Evolutionary conservation across 2,797 vertebrate species (phyloP).

Genomic region (Enoplosus armatus): DNA sequence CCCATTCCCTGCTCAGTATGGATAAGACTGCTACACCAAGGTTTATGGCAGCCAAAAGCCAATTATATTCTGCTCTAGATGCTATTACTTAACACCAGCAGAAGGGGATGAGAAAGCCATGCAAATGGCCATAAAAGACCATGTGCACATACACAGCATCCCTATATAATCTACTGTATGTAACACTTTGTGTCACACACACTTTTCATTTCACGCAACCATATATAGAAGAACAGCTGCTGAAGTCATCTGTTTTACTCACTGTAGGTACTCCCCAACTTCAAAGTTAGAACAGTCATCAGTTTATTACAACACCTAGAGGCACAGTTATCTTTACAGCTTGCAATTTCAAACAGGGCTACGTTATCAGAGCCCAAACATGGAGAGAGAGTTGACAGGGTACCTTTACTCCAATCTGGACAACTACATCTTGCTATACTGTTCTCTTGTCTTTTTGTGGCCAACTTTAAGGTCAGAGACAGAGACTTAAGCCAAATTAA

Average conservation of each 20-base stretch:
- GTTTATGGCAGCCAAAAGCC: constrained; percentile 77
- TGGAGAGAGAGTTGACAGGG: constrained; percentile 44
- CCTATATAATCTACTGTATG: constrained; percentile 15
- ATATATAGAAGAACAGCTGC: constrained; percentile 50
- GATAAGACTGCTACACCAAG: constrained; percentile 69
- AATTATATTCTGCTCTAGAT: constrained; percentile 70
- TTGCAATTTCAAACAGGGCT: constrained; percentile 67
- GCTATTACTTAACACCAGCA: constrained; percentile 70
- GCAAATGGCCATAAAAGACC: constrained; percentile 50
- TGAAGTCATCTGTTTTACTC: constrained; percentile 72
- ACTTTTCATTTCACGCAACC: constrained; percentile 35
- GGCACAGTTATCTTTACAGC: constrained; percentile 79
- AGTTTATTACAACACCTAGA: constrained; percentile 78
- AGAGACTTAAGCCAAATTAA: constrained; percentile 57
- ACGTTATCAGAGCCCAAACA: constrained; percentile 64
- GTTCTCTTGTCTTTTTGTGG: constrained; percentile 41
- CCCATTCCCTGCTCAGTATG: constrained; percentile 70
- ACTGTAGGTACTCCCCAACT: constrained; percentile 65
- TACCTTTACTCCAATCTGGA: constrained; percentile 47
- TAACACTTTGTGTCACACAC: constrained; percentile 22
- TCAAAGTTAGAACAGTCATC: constrained; percentile 77
- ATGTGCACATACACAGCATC: constrained; percentile 18
- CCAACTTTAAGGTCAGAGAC: constrained; percentile 57
- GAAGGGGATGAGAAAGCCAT: constrained; percentile 58
- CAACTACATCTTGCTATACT: constrained; percentile 26